Conservation (phyloP, 2,888 invertebrate species). For the Drosophila ezoana region DNA sequence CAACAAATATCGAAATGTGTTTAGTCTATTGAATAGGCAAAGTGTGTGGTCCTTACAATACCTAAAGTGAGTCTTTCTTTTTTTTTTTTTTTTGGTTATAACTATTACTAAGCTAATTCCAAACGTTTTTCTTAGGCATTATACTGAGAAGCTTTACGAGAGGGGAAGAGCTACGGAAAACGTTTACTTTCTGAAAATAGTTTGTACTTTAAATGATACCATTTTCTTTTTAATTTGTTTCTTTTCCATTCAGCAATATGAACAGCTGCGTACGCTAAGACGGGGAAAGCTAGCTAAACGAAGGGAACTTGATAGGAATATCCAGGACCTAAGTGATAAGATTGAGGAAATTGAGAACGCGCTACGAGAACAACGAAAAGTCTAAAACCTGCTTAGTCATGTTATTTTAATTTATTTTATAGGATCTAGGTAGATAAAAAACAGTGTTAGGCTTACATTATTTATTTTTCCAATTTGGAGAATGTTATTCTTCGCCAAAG, state of each 20-base stretch:
- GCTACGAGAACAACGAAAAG: too few species aligned
- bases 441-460: too few species aligned
- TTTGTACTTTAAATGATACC: constrained; percentile 13
- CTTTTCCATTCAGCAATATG: neutral
- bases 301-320: too few species aligned
- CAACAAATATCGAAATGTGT: neutral
- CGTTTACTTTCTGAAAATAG: constrained; percentile 53
- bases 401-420: too few species aligned
- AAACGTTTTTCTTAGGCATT: neutral
- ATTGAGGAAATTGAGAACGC: too few species aligned
- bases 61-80: constrained; percentile 16
- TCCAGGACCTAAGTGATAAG: too few species aligned
- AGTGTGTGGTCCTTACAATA: neutral
- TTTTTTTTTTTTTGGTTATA: neutral
- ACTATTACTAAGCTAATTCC: too few species aligned
- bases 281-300: too few species aligned
- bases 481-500: too few species aligned
- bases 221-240: neutral
- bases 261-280: neutral
- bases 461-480: too few species aligned
- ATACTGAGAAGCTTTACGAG: constrained; percentile 3
- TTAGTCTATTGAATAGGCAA: neutral
- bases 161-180: constrained; percentile 56
- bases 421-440: too few species aligned
- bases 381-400: too few species aligned